A percentile compares a stretch with the other conserved stretches of the same genome.
phyloP scores from a whole-genome alignment of 30 jellyfish, hydroid and myxozoan genomes.

The Aurelia aurita region DNA sequence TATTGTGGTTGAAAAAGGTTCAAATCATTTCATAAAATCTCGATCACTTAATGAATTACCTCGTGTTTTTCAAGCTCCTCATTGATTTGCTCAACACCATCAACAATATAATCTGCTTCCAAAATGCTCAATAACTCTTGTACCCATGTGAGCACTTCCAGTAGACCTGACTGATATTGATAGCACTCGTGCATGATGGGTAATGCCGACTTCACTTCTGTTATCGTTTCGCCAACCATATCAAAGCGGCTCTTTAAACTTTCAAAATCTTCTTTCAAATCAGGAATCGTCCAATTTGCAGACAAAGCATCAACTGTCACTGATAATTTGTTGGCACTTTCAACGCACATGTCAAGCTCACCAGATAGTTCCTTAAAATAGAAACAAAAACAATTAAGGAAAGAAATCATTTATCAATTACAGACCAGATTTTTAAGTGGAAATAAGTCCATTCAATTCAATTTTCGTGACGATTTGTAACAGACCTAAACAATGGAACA shows the following conservation, averaged over 20 bases:
- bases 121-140: slow-evolving; percentile 69
- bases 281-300: slow-evolving; percentile 86
- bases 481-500: too few relatives aligned
- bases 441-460: too few relatives aligned
- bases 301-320: slow-evolving; percentile 60
- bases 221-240: slow-evolving; percentile 32
- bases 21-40: too few relatives aligned
- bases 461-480: too few relatives aligned
- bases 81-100: slow-evolving; percentile 46
- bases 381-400: too few relatives aligned
- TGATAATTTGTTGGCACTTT: slow-evolving; percentile 45
- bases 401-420: too few relatives aligned
- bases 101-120: slow-evolving; percentile 59
- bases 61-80: slow-evolving; percentile 64
- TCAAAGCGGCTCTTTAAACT: slow-evolving; percentile 57
- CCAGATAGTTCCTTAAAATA: slow-evolving; percentile 66
- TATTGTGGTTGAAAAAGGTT: too few relatives aligned
- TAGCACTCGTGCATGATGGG: slow-evolving; percentile 67
- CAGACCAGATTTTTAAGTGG: too few relatives aligned
- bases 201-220: slow-evolving; percentile 42
- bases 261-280: slow-evolving; percentile 69
- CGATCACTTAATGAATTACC: slow-evolving; percentile 37
- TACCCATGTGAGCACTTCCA: slow-evolving; percentile 86
- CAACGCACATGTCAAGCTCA: slow-evolving; percentile 67
- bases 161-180: slow-evolving; percentile 38